Conservation (phyloP, 2,888 invertebrate genomes). For the Catocala fraxini region DNA sequence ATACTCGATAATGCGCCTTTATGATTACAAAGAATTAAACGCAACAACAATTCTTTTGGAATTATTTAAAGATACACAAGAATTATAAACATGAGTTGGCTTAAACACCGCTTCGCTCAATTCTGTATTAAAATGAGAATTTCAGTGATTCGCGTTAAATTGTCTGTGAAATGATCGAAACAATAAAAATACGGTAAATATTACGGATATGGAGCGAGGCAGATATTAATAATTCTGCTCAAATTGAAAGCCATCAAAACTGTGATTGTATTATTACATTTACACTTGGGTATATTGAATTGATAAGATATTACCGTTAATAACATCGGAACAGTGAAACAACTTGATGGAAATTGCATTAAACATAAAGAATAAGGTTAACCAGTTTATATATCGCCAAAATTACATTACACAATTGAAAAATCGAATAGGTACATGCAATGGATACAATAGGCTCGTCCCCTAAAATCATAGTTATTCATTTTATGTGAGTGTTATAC, state of each 20-base stretch:
- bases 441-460: too few species aligned
- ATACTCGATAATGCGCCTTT: constrained; percentile 64
- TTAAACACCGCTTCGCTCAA: constrained; percentile 67
- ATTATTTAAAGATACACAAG: constrained; percentile 70
- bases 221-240: constrained; percentile 42
- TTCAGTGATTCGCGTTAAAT: constrained; percentile 72
- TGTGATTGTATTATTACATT: constrained; percentile 33
- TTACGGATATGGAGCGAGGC: constrained; percentile 35
- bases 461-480: too few species aligned
- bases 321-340: neutral
- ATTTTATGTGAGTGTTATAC: too few species aligned
- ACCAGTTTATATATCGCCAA: too few species aligned
- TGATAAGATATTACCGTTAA: constrained; percentile 37
- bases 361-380: too few species aligned
- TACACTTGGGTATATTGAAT: constrained; percentile 36
- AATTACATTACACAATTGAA: too few species aligned
- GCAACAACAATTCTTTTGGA: constrained; percentile 64
- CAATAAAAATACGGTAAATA: constrained; percentile 47
- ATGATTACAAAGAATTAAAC: constrained; percentile 67
- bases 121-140: constrained; percentile 65
- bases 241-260: constrained; percentile 44
- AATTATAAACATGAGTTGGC: constrained; percentile 72
- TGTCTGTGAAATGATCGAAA: constrained; percentile 71
- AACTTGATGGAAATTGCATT: too few species aligned
- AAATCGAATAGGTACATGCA: too few species aligned